Base-by-base conservation (phyloP, 2,113 vertebrate genomes). In the Dicaeum eximium region DNA sequence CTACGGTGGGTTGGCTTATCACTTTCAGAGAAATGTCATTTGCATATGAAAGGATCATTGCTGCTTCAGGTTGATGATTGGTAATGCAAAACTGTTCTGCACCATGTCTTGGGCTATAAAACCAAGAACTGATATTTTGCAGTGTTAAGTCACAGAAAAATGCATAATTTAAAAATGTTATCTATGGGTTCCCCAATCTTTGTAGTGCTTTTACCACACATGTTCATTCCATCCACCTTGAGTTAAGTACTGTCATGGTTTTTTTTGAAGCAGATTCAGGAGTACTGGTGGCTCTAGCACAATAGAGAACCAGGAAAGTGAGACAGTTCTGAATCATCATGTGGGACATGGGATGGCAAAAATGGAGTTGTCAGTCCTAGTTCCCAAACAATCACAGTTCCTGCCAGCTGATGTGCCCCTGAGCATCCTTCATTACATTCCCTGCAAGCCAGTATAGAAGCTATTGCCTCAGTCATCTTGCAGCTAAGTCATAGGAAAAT, bases 141-240 rank as follows among this genome's bases (percentile, higher is more conserved):
- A 19, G 11, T 38, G 17, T n/a, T 35, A 45, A 77, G 69, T 42
- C 74, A 61, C 14, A 47, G 54, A 31, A 69, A 40, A 69, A 37
- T 31, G 24, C 11, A 44, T 9, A 27, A n/a, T 28, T 67, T 50
- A 18, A 64, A 66, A 60, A 13, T 51, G 4, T 3, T 45, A 11
- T 37, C 9, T 2, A 0, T 53, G 3, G 44, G 21, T 66, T 4
- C n/a, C 13, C 16, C 4, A 1, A 0, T 42, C 42, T 79, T 53
- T n/a, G 15, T 38, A 61, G 38, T 4, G 1, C 9, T 60, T 82
- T 79, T 67, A 45, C 37, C 6, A 7, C 10, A 28, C 2, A 0
- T 8, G 11, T 64, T 38, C 15, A 3, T 71, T 70, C 45, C 27
- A n/a, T 91, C 70, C 23, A 37, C 17, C 5, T 3, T 22, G 35